Evolutionary conservation across 1,140 invertebrate species (phyloP), one percentile per base, ranked within the genome.

Genomic region (Vanessa tameamea): DNA sequence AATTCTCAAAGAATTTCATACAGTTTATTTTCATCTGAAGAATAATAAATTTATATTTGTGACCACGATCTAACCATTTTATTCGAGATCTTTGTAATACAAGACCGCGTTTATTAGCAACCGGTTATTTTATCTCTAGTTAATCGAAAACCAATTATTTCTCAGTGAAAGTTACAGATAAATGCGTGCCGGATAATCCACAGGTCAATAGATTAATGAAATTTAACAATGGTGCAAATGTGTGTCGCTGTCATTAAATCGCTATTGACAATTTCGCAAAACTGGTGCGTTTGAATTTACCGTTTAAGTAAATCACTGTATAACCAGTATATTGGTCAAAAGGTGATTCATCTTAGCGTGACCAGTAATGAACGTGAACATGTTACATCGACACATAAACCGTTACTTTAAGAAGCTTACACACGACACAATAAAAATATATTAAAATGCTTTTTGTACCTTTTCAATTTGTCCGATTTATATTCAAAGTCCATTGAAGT

Each of bases 371-470:
- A 74, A 55, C 64, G 75, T 80, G 77, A 73, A 80, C 77, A 80
- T 71, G 71, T 74, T 74, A 80, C 78, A 80, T 76, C 73, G 78
- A 73, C 78, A 77, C 72, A 63, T 64, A 63, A 84, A 64, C 87
- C 86, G 86, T 88, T 88, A 87, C 23, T 16, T 68, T 71, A 77
- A 71, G 76, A 69, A 64, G 76, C 31, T 68, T 50, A 26, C 61
- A 72, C 61, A 65, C 57, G 31, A 65, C 50, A 26, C 43, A 31
- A 72, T 48, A 48, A 51, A 31, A 14, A n/a, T 5, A 15, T 0
- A 51, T 51, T 51, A 15, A 51, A n/a, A 9, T 14, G 15, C 3
- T 50, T 51, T 7, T 5, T 15, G 48, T 51, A 0, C 5, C 48
- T 51, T 51, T 51, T 15, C 2, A n/a, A 15, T 51, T 15, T 51